Base-by-base conservation (phyloP, 1,140 invertebrate species). In the Lycorma delicatula region DNA sequence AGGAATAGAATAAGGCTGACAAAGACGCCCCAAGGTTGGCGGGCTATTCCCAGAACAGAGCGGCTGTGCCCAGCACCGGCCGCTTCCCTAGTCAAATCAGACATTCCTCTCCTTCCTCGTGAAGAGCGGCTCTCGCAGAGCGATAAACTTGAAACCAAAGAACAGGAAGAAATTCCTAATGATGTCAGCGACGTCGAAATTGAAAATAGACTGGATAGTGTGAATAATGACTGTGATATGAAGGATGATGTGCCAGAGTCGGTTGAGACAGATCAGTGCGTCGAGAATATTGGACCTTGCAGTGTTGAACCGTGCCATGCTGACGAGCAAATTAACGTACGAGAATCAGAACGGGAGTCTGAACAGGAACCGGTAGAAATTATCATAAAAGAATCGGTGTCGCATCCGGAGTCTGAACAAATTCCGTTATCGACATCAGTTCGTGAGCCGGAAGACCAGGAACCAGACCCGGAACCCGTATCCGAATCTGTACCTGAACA, bases 1-100 rank as follows among this genome's bases (percentile, higher is more conserved):
- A 75, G 86, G 34, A 90, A 89, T 74, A 81, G 87, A 12, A 87
- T 90, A 59, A 81, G 85, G 60, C 72, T 90, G 63, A 86, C 84
- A 49, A 86, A 87, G 67, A 89, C 86, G 3, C 76, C 84, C 2
- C 78, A 81, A 66, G 87, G 87, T 64, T 90, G 87, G 87, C 79
- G 84, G 36, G 86, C 86, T 20, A 86, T 87, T 73, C 87, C 87
- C 57, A 77, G 84, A 54, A 88, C 86, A 26, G 80, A 82, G 64
- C 79, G 80, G 54, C 75, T 79, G 56, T 77, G 79, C 65, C 78
- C 81, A 29, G 79, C 80, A 63, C 69, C 3, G 2, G 16, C 41
- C 6, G 3, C 41, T 2, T 44, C 36, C 47, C 63, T 60, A 65
- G 12, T 60, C 28, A 67, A 49, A 61, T 61, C 13, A 65, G 64